A percentile compares a stretch with the other conserved stretches of the same genome.
These are phyloP conservation scores for Danionella dracula DNA, from an alignment of 2,797 vertebrate genomes.

Conservation along the genomic window DNA sequence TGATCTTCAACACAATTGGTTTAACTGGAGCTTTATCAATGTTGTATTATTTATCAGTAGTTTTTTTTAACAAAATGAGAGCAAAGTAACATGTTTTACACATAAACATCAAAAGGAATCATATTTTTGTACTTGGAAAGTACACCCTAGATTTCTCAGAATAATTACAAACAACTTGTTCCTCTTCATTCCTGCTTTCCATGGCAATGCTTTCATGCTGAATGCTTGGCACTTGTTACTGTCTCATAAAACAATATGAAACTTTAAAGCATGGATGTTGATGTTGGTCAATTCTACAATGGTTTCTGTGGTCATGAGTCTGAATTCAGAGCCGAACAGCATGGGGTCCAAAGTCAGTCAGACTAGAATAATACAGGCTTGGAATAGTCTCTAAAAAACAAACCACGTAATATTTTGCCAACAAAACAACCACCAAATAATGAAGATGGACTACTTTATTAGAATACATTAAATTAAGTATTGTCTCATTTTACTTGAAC, in stretches of 20 bases:
- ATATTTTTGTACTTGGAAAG: no score
- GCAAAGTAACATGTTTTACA: no score
- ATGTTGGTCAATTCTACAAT: slow-evolving; percentile 16
- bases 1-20: no score
- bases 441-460: background rate
- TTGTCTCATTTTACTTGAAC: background rate
- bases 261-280: slow-evolving; percentile 19
- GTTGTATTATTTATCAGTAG: no score
- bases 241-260: background rate
- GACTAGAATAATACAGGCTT: slow-evolving; percentile 39
- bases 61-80: no score
- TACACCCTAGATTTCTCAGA: background rate
- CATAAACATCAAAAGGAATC: no score
- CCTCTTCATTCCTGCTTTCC: background rate
- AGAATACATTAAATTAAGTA: slow-evolving; percentile 2
- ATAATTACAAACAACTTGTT: background rate
- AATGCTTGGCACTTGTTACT: background rate
- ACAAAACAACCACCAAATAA: no score
- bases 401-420: slow-evolving; percentile 15
- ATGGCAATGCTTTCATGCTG: background rate
- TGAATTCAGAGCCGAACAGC: slow-evolving; percentile 32
- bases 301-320: slow-evolving; percentile 18
- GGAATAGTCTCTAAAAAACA: slow-evolving; percentile 43
- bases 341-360: slow-evolving; percentile 31
- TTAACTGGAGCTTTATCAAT: no score